Evolutionary conservation across 2,888 invertebrate genomes (phyloP).

Genomic region (Cyaniris semiargus): DNA sequence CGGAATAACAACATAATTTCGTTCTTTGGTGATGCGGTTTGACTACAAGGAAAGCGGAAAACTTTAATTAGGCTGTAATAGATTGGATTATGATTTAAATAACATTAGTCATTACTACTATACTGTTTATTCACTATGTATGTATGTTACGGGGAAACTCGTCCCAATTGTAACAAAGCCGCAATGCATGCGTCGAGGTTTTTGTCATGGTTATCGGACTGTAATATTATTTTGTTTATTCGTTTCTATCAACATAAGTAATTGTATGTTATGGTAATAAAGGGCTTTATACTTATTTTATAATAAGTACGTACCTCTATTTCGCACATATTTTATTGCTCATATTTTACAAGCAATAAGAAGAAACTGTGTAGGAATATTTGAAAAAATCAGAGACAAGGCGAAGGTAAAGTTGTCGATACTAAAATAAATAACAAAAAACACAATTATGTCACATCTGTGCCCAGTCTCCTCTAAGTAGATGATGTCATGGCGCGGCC

Average conservation of each 20-base stretch:
- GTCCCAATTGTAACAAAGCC: no score
- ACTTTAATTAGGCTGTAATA: background rate
- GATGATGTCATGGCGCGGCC: constrained; percentile 15
- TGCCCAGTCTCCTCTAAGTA: constrained; percentile 5
- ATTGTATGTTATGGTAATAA: no score
- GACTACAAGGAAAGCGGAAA: background rate
- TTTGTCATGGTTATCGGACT: no score
- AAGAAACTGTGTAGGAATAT: background rate
- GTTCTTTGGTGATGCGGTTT: background rate
- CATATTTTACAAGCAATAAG: background rate
- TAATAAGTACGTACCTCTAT: no score
- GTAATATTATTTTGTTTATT: background rate
- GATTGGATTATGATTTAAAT: background rate
- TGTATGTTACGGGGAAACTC: no score
- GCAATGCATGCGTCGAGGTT: no score
- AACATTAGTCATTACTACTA: background rate
- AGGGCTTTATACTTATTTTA: no score
- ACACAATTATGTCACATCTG: background rate
- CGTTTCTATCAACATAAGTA: background rate
- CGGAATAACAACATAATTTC: background rate
- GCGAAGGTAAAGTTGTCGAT: background rate
- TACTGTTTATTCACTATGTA: no score
- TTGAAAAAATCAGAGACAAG: no score
- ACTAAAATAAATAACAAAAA: background rate
- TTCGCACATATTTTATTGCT: no score